Conservation (phyloP, 2,888 invertebrate genomes). For the Coleophora deauratella region DNA sequence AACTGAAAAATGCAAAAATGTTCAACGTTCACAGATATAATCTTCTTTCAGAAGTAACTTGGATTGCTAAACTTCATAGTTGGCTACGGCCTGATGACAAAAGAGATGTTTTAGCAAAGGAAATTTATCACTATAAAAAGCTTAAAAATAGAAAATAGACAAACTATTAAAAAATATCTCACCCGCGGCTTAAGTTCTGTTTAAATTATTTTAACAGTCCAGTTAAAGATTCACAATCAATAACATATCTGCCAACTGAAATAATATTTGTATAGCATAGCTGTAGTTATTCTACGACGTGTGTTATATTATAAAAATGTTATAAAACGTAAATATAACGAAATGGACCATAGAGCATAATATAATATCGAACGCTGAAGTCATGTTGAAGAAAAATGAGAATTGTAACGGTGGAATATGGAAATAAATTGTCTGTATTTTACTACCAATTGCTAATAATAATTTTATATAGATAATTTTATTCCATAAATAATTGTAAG, state of each 20-base stretch:
- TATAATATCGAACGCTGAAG: background rate
- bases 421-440: background rate
- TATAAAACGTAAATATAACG: constrained; percentile 6
- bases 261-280: constrained; percentile 27
- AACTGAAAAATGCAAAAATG: too few relatives aligned
- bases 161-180: too few relatives aligned
- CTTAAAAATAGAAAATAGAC: too few relatives aligned
- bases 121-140: too few relatives aligned
- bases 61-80: too few relatives aligned
- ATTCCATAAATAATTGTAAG: background rate
- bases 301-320: constrained; percentile 2
- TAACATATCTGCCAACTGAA: constrained; percentile 45
- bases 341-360: constrained; percentile 27
- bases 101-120: too few relatives aligned
- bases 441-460: background rate
- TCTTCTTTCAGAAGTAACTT: too few relatives aligned
- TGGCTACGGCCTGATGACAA: too few relatives aligned
- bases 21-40: too few relatives aligned
- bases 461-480: background rate
- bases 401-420: too few relatives aligned
- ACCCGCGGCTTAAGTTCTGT: too few relatives aligned
- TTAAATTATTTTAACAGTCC: too few relatives aligned
- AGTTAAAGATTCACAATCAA: constrained; percentile 14
- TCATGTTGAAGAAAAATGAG: background rate
- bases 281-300: constrained; percentile 37